Conservation (phyloP, 2,113 vertebrate genomes). For the Trachemys scripta region DNA sequence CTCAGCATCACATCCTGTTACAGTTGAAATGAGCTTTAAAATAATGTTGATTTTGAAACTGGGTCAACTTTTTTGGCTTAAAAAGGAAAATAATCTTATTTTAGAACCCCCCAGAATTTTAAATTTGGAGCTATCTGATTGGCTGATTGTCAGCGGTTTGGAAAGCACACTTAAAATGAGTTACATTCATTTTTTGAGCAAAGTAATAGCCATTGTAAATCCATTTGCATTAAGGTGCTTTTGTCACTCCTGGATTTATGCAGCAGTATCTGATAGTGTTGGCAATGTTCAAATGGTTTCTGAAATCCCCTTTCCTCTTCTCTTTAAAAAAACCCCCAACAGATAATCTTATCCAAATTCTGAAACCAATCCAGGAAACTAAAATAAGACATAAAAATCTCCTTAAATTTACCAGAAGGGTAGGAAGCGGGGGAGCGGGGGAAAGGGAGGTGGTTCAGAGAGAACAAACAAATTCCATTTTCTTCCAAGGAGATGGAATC, state of each 20-base stretch:
- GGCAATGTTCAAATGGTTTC: not conserved
- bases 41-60: not conserved
- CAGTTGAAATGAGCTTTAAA: not conserved
- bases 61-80: not conserved
- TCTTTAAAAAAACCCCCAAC: not conserved
- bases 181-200: not conserved
- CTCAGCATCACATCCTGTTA: not conserved
- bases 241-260: not conserved
- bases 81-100: not conserved
- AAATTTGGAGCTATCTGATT: not conserved
- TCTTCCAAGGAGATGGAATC: not conserved
- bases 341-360: not conserved
- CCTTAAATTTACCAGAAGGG: not conserved
- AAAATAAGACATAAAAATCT: not conserved
- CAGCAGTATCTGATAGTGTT: not conserved
- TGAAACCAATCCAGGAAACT: not conserved
- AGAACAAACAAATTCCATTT: not conserved
- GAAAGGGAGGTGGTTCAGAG: not conserved
- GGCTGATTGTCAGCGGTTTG: not conserved
- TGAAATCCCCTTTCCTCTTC: constrained; percentile 46
- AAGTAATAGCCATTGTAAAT: not conserved
- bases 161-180: constrained; percentile 5
- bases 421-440: not conserved
- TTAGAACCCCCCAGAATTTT: not conserved
- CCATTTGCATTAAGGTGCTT: not conserved